phyloP scores from a whole-genome alignment of 2,113 vertebrate species.

The Peromyscus polionotus region DNA sequence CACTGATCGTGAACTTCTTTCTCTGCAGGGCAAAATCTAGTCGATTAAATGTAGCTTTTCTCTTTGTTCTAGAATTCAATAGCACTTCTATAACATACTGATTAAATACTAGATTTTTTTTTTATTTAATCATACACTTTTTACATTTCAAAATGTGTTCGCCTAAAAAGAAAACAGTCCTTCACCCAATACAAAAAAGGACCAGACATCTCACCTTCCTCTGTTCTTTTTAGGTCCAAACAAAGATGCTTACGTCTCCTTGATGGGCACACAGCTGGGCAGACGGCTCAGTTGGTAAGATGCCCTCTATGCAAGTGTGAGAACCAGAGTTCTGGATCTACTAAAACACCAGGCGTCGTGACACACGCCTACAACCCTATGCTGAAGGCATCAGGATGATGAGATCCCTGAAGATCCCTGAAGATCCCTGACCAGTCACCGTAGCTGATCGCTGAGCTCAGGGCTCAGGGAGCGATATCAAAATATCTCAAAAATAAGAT shows the following conservation, averaged over 20 bases:
- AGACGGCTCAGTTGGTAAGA: neutral
- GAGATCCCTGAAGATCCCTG: neutral
- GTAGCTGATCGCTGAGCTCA: neutral
- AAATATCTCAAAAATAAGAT: neutral
- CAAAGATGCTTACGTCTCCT: neutral
- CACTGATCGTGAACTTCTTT: neutral
- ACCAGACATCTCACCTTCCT: neutral
- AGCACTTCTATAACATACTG: slow-evolving; percentile 21
- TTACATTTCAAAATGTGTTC: slow-evolving; percentile 52
- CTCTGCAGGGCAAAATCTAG: neutral
- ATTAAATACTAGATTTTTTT: neutral
- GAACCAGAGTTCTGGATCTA: neutral
- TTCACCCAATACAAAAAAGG: neutral
- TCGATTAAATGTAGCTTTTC: neutral
- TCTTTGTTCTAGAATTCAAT: slow-evolving; percentile 20
- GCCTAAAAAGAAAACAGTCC: slow-evolving; percentile 4
- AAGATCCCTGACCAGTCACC: neutral
- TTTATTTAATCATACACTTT: neutral
- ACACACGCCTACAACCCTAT: neutral
- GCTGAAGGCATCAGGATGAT: neutral
- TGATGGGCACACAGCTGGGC: neutral
- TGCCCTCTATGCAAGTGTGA: neutral
- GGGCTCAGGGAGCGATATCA: neutral
- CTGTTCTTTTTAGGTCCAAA: slow-evolving; percentile 44
- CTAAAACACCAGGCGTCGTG: too few relatives aligned